phyloP scores from a whole-genome alignment of 2,113 vertebrate genomes.

The Euleptes europaea region DNA sequence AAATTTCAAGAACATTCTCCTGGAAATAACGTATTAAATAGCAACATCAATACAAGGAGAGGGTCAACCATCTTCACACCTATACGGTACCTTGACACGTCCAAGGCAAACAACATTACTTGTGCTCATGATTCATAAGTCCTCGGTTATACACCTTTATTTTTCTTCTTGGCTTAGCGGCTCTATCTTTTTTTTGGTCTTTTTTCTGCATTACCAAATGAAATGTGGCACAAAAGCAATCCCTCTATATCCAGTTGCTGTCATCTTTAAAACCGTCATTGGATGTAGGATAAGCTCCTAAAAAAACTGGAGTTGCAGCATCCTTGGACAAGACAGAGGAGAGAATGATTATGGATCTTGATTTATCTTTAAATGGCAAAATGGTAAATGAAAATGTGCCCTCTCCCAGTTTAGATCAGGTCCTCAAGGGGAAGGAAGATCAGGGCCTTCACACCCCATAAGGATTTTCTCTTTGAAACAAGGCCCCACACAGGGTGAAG shows the following conservation, averaged over 20 bases:
- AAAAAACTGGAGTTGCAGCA: not conserved
- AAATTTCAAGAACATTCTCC: not conserved
- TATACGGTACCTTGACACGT: not conserved
- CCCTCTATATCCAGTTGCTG: not conserved
- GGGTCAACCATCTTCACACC: not conserved
- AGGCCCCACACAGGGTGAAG: too few species aligned
- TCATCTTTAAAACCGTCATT: not conserved
- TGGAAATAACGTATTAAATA: constrained; percentile 19
- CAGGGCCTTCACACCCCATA: too few species aligned
- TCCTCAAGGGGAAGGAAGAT: too few species aligned
- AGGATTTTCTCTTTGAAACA: too few species aligned
- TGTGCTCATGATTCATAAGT: not conserved
- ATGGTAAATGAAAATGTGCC: too few species aligned
- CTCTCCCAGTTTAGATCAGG: too few species aligned
- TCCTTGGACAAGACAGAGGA: too few species aligned
- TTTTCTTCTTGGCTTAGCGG: not conserved
- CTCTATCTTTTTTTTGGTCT: not conserved
- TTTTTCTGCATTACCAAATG: not conserved
- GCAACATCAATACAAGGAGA: not conserved
- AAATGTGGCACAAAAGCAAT: not conserved
- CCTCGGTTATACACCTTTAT: not conserved
- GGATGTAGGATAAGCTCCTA: not conserved
- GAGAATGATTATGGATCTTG: too few species aligned
- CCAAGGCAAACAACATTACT: not conserved
- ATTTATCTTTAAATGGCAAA: too few species aligned